Conservation (phyloP, 2,888 invertebrate genomes). For the Cheilosia pagana region DNA sequence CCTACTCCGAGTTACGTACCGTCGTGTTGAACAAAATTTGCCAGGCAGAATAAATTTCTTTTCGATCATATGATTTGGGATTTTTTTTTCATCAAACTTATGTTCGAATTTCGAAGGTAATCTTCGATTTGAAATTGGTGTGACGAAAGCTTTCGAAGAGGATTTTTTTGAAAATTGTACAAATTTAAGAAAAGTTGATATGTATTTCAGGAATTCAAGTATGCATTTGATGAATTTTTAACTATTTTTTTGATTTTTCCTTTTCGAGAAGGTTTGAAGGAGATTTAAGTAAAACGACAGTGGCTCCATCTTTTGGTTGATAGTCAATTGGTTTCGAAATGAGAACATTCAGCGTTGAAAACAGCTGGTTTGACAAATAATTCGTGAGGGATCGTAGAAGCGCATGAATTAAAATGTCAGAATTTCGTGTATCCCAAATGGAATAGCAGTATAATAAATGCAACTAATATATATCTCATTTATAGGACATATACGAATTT, state of each 20-base stretch:
- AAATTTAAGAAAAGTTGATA: not conserved
- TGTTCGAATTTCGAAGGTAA: slow-evolving; percentile 31
- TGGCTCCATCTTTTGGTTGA: not conserved
- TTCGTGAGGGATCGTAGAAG: too few species aligned
- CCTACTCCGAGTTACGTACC: slow-evolving; percentile 78
- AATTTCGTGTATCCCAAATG: too few species aligned
- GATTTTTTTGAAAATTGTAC: not conserved
- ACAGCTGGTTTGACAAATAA: not conserved
- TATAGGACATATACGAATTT: too few species aligned
- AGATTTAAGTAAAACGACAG: not conserved
- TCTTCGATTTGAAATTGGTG: slow-evolving; percentile 2
- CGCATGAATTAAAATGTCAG: too few species aligned
- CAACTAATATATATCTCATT: too few species aligned
- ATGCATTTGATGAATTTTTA: not conserved
- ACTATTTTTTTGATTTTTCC: too few species aligned
- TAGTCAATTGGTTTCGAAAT: not conserved
- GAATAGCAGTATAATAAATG: too few species aligned
- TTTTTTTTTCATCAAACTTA: slow-evolving; percentile 59
- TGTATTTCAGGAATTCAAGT: not conserved
- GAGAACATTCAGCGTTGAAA: not conserved
- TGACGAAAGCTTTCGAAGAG: not conserved
- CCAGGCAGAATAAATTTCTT: slow-evolving; percentile 76
- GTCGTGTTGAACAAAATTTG: slow-evolving; percentile 72
- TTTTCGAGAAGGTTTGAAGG: too few species aligned
- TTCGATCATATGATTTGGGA: slow-evolving; percentile 82